Evolutionary conservation across 2,888 invertebrate genomes (phyloP), one percentile per base, ranked within the genome.

Genomic region (Agrochola lychnidis): DNA sequence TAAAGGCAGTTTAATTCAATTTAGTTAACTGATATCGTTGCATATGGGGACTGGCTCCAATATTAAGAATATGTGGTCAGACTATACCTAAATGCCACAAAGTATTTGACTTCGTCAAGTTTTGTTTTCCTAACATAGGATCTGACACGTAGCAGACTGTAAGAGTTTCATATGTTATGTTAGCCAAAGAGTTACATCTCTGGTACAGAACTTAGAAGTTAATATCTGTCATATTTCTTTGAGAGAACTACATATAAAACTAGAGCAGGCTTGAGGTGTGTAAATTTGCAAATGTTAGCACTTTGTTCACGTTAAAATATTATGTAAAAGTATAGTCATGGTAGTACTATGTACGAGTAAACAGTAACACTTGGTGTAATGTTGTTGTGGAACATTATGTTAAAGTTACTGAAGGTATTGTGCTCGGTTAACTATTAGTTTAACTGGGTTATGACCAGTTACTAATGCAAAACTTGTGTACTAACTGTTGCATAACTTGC

Each of bases 371-470:
- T 70, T 51, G 25, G 67, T 57, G 22, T 59, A 74, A 75, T 51
- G 36, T 59, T 75, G 76, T 76, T 30, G 63, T 53, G 48, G n/a
- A 51, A 48, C 69, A 75, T 70, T 62, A 73, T 56, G 36, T 76
- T 78, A 69, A 77, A 80, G 59, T 73, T 70, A 71, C 63, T 66
- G 61, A 71, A 82, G 80, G 76, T 73, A 82, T 78, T 85, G 73
- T 81, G 59, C 57, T 78, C 61, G 30, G 48, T 45, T 56, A 64
- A 81, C 62, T 75, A 79, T 84, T 73, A 83, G 62, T 79, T 76
- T 42, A 79, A 86, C 70, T 78, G 56, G 85, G 83, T 87, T 87
- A 80, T 77, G 62, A 78, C 61, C 70, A 59, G 70, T 73, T 76
- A 70, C 63, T 74, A 78, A 83, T 75, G 79, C 83, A 75, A 79